Evolutionary conservation across 2,797 vertebrate genomes (phyloP).

Genomic region (Yasuhikotakia modesta): DNA sequence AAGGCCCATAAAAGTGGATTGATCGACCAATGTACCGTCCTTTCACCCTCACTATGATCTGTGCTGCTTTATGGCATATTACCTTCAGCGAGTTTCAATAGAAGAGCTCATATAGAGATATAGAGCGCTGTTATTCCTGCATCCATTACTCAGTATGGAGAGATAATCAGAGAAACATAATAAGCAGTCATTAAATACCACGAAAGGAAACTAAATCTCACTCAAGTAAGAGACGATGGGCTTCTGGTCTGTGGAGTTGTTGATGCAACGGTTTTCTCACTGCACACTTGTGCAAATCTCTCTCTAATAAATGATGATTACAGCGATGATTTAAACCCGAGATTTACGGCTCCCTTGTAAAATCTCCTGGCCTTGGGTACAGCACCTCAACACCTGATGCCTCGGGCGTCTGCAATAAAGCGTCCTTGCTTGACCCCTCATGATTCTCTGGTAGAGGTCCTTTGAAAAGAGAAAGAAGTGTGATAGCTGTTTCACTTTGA

Average conservation of each 20-base stretch:
- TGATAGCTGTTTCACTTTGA: background rate
- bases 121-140: constrained; percentile 24
- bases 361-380: constrained; percentile 26
- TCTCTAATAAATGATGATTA: constrained; percentile 46
- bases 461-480: constrained; percentile 12
- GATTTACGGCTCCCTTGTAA: constrained; percentile 36
- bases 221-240: constrained; percentile 34
- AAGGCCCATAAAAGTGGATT: constrained; percentile 33
- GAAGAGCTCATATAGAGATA: constrained; percentile 30
- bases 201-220: constrained; percentile 42
- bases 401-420: constrained; percentile 9
- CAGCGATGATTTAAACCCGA: constrained; percentile 27
- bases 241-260: constrained; percentile 26
- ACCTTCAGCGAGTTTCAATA: constrained; percentile 37
- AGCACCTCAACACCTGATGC: constrained; percentile 14
- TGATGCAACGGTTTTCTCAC: constrained; percentile 2
- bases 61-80: constrained; percentile 49
- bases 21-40: constrained; percentile 34
- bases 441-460: background rate
- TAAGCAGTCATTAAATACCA: constrained; percentile 33
- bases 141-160: constrained; percentile 41
- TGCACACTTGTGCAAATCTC: constrained; percentile 38
- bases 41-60: constrained; percentile 45
- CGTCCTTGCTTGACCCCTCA: background rate
- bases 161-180: constrained; percentile 52